Evolutionary conservation across 2,888 invertebrate genomes (phyloP), one percentile per base, ranked within the genome.

Genomic region (Terebella lapidaria): DNA sequence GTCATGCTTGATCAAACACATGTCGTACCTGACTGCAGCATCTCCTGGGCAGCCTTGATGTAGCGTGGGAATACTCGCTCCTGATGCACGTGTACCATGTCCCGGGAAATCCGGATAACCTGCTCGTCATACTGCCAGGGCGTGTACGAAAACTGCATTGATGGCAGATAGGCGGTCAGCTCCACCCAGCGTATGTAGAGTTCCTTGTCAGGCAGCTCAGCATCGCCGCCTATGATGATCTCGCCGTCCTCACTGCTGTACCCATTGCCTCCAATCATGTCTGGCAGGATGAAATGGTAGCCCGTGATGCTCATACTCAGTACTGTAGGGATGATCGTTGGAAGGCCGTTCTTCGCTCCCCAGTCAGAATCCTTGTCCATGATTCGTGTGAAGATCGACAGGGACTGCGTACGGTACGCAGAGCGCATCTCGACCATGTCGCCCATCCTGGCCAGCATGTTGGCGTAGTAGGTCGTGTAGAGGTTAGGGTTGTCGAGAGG

Each of bases 201-300:
- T 18, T 35, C 35, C 35, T 18, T 10, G 10, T 35, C 35, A 10
- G 53, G 53, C 22, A 53, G 22, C 10, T 25, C 27, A 26, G 53
- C 26, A n/a, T n/a, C n/a, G n/a, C n/a, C n/a, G n/a, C n/a, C n/a
- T n/a, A n/a, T n/a, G 4, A 10, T 53, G 25, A 10, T 4, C 3
- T 10, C 10, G 10, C 3, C 4, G 27, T 26, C 53, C 5, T 20
- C 27, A 5, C 3, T 5, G 20, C 27, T 26, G 53, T 53, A 53
- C 10, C 25, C 53, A 20, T 53, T 35, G 35, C 35, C 35, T 35
- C 96, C 96, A 0, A 96, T 91, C 2, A 94, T 90, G 0, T 95
- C 94, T 0, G 94, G 92, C 84, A 95, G 87, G 49, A 94, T 86
- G 72, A 94, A 94, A 0, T 88, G 86, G 78, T 90, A 95, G 0